A percentile compares a stretch with the other conserved stretches of the same genome.
Evolutionary conservation across 2,113 vertebrate genomes (phyloP).

Genomic region (Datnioides undecimradiatus): DNA sequence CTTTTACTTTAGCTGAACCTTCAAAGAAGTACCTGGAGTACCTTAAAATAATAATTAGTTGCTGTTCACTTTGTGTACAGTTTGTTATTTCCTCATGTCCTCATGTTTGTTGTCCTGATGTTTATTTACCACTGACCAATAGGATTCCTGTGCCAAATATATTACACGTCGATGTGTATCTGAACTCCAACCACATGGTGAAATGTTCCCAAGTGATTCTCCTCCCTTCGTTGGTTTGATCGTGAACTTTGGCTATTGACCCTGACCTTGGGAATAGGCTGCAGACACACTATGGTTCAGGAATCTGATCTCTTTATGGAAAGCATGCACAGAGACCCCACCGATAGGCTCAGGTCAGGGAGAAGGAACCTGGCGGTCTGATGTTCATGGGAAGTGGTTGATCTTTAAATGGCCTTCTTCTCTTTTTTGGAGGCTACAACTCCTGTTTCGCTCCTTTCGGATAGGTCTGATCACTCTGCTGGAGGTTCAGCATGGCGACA

Average conservation of each 20-base stretch:
- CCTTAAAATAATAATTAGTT: neutral
- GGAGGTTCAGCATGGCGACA: slow-evolving; percentile 34
- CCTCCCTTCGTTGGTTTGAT: slow-evolving; percentile 7
- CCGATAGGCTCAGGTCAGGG: slow-evolving; percentile 34
- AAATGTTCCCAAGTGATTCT: neutral
- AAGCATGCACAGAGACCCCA: neutral
- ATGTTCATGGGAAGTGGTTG: slow-evolving; percentile 13
- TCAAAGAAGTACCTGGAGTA: neutral
- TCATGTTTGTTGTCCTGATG: neutral
- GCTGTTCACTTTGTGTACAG: neutral
- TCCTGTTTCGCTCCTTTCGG: slow-evolving; percentile 21
- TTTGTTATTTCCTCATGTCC: too few relatives aligned
- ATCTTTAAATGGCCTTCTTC: slow-evolving; percentile 6
- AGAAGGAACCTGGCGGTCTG: slow-evolving; percentile 24
- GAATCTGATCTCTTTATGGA: slow-evolving; percentile 45
- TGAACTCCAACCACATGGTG: slow-evolving; percentile 17
- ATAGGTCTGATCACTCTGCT: slow-evolving; percentile 26
- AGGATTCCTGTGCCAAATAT: neutral
- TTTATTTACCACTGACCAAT: neutral
- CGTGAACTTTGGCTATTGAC: slow-evolving; percentile 47
- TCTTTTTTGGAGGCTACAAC: neutral
- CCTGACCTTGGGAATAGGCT: slow-evolving; percentile 29
- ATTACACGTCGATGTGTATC: neutral
- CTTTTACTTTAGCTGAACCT: neutral
- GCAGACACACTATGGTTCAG: slow-evolving; percentile 39